These are phyloP conservation scores for Tenthredo notha DNA, from an alignment of 2,888 invertebrate species.

Conservation along the genomic window DNA sequence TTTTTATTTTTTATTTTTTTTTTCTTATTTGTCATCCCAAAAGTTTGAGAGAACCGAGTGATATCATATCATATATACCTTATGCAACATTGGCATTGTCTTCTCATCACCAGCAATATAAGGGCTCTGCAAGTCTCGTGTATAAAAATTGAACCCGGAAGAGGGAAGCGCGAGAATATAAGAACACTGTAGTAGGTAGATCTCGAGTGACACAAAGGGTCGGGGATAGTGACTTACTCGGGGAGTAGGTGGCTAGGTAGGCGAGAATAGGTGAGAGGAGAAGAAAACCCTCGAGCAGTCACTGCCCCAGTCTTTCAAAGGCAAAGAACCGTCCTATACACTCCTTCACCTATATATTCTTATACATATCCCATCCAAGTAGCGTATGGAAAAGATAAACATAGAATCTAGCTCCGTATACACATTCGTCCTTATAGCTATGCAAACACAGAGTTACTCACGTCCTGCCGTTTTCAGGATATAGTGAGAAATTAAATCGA, in stretches of 20 bases:
- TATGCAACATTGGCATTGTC: slow-evolving; percentile 20
- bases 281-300: slow-evolving; percentile 43
- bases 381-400: not conserved
- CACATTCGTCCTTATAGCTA: not conserved
- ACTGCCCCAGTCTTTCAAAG: slow-evolving; percentile 47
- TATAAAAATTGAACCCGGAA: slow-evolving; percentile 7
- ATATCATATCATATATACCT: not conserved
- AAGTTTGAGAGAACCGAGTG: not conserved
- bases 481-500: not conserved
- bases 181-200: slow-evolving; percentile 29
- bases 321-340: not conserved
- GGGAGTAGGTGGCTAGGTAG: slow-evolving; percentile 7
- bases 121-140: not conserved
- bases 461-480: not conserved
- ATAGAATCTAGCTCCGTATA: not conserved
- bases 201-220: slow-evolving; percentile 45
- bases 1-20: too few species aligned
- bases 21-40: too few species aligned
- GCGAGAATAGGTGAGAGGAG: slow-evolving; percentile 35
- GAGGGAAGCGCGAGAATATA: slow-evolving; percentile 1
- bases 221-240: not conserved
- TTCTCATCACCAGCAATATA: not conserved
- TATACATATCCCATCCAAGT: not conserved
- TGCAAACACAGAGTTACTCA: not conserved
- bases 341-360: not conserved